Evolutionary conservation across 2,888 invertebrate genomes (phyloP), one percentile per base, ranked within the genome.

Genomic region (Troglohyphantes excavatus): DNA sequence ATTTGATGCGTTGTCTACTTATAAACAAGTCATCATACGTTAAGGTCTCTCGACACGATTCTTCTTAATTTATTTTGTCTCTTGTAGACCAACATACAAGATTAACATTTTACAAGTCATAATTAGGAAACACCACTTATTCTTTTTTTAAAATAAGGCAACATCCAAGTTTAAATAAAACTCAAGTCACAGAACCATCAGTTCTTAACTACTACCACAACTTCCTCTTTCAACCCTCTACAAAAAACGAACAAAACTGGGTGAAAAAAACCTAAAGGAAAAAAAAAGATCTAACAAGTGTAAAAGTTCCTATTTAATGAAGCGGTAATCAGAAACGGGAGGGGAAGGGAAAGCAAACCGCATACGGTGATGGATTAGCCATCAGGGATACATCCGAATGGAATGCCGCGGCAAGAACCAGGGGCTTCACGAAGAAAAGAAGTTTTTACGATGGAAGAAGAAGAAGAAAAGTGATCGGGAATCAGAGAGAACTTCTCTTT

Each of bases 241-340:
- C 13, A 53, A 2, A 70, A 70, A 6, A 21, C n/a, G 3, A 68
- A 70, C 27, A 33, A 39, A 46, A 72, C 39, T 23, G 13, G 43
- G 7, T 0, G 21, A 13, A 23, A 17, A 43, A 72, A 53, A 2
- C n/a, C 2, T 39, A 72, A 13, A 61, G 39, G 19, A 26, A 82
- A 21, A 73, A 63, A 46, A 78, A 53, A 61, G 33, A 23, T 27
- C 70, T 21, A 68, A 86, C 85, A 86, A 86, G 85, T 86, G 85
- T 86, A 72, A 68, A 86, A 86, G 85, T 86, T 89, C 78, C 81
- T 82, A 89, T 89, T 89, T 89, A 89, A 89, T 89, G 82, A 89
- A 89, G 88, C 82, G 68, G 88, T 89, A 89, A 89, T 89, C 88
- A 89, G 76, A 89, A 59, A 83, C 39, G 63, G 46, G 81, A 76